Evolutionary conservation across 2,113 vertebrate species (phyloP).

Genomic region (Mobula birostris): DNA sequence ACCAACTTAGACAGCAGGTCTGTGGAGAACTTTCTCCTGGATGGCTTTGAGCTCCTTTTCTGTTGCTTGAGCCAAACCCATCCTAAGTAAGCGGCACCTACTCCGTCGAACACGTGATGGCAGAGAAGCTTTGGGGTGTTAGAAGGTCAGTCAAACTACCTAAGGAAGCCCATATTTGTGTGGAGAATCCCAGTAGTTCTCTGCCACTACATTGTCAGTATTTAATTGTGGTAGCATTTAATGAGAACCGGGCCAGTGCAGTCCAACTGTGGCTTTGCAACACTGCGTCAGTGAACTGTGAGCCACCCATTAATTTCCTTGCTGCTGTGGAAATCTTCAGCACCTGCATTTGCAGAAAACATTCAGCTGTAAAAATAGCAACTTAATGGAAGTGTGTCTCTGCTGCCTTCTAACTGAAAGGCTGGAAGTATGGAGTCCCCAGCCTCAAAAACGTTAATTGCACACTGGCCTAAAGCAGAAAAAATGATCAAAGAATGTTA

Average conservation of each 20-base stretch:
- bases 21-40: too few species aligned
- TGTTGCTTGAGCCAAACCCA: background rate
- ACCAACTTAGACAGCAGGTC: too few species aligned
- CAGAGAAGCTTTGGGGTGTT: background rate
- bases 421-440: too few species aligned
- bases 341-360: too few species aligned
- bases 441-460: too few species aligned
- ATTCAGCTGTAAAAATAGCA: background rate
- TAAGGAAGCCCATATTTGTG: too few species aligned
- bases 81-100: background rate
- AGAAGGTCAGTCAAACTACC: too few species aligned
- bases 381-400: background rate
- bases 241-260: background rate
- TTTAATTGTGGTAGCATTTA: background rate
- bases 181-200: background rate
- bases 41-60: too few species aligned
- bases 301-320: background rate
- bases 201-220: background rate
- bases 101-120: background rate
- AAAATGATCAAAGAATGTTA: too few species aligned
- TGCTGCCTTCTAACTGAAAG: too few species aligned
- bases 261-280: background rate
- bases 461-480: too few species aligned
- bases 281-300: background rate
- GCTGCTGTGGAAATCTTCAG: background rate